Percentiles rank a stretch among this genome's conserved stretches.
Conservation (phyloP, 2,113 vertebrate genomes). For the Silurus asotus region DNA sequence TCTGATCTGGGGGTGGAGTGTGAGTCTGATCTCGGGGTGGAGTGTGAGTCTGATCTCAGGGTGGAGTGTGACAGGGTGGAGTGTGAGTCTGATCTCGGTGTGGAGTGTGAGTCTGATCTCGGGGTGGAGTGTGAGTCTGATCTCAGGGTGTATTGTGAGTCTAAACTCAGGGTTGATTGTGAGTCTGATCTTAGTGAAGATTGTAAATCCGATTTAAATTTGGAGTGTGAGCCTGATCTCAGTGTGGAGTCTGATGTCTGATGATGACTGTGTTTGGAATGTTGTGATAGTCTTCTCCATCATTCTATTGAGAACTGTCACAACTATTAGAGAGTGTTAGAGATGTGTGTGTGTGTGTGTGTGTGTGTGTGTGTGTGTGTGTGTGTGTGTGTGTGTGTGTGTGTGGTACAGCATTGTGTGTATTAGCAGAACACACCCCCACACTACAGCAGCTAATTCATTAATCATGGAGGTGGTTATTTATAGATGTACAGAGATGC, state of each 20-base stretch:
- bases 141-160: not conserved
- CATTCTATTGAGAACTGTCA: not conserved
- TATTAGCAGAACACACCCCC: not conserved
- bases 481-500: slow-evolving; percentile 12
- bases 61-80: not conserved
- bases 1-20: not conserved
- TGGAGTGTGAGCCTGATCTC: not conserved
- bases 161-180: not conserved
- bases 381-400: no score
- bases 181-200: not conserved
- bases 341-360: not conserved
- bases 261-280: not conserved
- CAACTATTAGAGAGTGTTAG: not conserved
- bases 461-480: slow-evolving; percentile 19
- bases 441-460: not conserved
- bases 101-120: not conserved
- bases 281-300: slow-evolving; percentile 17
- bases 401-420: not conserved
- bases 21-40: not conserved
- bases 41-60: not conserved
- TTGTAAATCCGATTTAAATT: not conserved
- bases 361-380: not conserved
- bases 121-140: not conserved
- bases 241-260: not conserved
- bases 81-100: not conserved